A percentile compares a stretch with the other conserved stretches of the same genome.
Conservation (phyloP, 1,140 invertebrate species). For the Brachionus rotundiformis region DNA sequence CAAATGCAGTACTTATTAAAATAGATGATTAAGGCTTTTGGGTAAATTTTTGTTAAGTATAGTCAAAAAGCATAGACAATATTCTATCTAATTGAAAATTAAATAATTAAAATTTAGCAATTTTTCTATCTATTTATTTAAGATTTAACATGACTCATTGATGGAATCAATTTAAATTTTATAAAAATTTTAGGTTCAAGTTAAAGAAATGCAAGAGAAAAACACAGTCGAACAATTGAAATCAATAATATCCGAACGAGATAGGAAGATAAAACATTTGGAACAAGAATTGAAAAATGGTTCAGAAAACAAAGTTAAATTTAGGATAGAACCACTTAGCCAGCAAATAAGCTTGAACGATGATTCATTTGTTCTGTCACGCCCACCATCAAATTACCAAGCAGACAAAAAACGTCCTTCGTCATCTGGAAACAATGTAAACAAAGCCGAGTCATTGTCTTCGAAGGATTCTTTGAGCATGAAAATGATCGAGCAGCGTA, state of each 20-base stretch:
- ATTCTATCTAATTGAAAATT: no score
- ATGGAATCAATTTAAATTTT: no score
- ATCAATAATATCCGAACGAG: conserved; percentile 58
- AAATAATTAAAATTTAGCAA: no score
- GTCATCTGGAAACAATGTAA: not conserved
- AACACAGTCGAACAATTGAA: conserved; percentile 60
- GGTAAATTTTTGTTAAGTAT: no score
- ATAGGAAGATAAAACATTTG: conserved; percentile 57
- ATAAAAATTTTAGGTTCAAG: conserved; percentile 53
- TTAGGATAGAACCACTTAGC: conserved; percentile 25
- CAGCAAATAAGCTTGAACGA: conserved; percentile 4
- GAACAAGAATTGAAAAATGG: conserved; percentile 56
- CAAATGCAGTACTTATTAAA: no score
- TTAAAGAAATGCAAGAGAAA: conserved; percentile 58
- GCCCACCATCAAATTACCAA: not conserved
- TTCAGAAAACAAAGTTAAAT: conserved; percentile 47
- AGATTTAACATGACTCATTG: no score
- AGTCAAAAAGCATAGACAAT: no score
- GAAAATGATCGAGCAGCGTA: conserved; percentile 25
- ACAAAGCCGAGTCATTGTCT: not conserved
- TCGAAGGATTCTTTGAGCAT: not conserved
- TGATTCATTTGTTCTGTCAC: not conserved
- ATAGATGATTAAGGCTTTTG: no score
- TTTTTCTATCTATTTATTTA: no score
- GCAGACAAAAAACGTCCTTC: not conserved